Base-by-base conservation (phyloP, 2,888 invertebrate species). In the Orthosia gracilis region DNA sequence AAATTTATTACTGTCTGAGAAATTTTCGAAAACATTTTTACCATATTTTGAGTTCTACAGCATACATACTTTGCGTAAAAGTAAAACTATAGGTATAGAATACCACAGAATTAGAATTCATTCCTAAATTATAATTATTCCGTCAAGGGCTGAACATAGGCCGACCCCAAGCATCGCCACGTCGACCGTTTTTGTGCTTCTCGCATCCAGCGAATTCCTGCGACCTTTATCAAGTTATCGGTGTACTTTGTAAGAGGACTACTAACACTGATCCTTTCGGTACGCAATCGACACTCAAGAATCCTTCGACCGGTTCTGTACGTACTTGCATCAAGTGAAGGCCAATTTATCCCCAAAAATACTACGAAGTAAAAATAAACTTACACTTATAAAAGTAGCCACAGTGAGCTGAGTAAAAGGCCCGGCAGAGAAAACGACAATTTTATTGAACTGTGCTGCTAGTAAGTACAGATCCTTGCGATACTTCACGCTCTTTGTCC, bases 311-410 rank as follows among this genome's bases (percentile, higher is more conserved):
- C 40, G 40, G 7, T 40, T 9, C 9, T 40, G 9, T 40, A 40
- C 40, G 9, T 40, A 40, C 40, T 40, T 40, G 40, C 40, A 40
- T 40, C 40, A 9, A 1, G 40, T 9, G 7, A 40, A 40, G 40
- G 40, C 40, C 40, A 40, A 9, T 40, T 7, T 40, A 40, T 1
- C 40, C n/a, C n/a, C n/a, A n/a, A 1, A 4, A n/a, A 52, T 1
- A 3, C 18, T 9, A 5, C 11, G 13, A 15, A 15, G 0, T 4
- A 21, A 23, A 23, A 52, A 50, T 11, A 12, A 3, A 66, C 94
- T 92, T 84, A 95, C 95, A 72, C 83, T 92, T 0, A 95, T 88
- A 86, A 95, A 95, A 0, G 95, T 95, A 65, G 94, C 85, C 0
- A 96, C 89, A 21, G 93, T 94, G 0, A 96, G 87, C 12, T 91